These are phyloP conservation scores for Macrosteles quadrilineatus DNA, from an alignment of 1,140 invertebrate genomes.

Conservation along the genomic window DNA sequence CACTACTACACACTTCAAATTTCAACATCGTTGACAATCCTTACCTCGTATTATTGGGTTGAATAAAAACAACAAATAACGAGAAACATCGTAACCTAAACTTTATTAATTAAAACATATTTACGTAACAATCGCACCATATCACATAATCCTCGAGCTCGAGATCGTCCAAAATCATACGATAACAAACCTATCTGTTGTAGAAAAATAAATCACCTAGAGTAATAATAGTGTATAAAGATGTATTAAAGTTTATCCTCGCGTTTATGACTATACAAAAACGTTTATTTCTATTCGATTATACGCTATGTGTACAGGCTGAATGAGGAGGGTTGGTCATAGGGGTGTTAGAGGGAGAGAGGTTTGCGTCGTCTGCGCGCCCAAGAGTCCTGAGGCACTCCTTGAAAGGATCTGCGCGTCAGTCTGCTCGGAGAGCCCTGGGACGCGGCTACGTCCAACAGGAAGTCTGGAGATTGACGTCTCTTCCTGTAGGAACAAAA, in stretches of 20 bases:
- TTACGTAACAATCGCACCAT: conserved; percentile 4
- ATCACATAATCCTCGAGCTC: not conserved
- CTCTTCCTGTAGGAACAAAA: not conserved
- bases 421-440: not conserved
- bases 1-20: too few species aligned
- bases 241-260: conserved; percentile 18
- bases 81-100: not conserved
- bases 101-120: conserved; percentile 3
- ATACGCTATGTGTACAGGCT: conserved; percentile 3
- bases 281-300: conserved; percentile 8
- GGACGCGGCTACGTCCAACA: conserved; percentile 2
- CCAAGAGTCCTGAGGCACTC: conserved; percentile 10
- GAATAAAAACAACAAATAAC: too few species aligned
- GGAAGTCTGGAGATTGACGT: not conserved
- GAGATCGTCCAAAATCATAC: not conserved
- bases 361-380: conserved; percentile 19
- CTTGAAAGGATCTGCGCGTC: conserved; percentile 13
- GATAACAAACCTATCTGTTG: conserved; percentile 19
- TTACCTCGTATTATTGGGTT: too few species aligned
- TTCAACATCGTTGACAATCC: too few species aligned
- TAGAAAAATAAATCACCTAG: conserved; percentile 32
- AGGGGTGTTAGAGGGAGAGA: conserved; percentile 1
- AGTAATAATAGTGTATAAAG: conserved; percentile 23
- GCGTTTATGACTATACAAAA: conserved; percentile 14
- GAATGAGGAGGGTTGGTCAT: too few species aligned